Conservation (phyloP, 2,797 vertebrate genomes). For the Labeo calbasu region DNA sequence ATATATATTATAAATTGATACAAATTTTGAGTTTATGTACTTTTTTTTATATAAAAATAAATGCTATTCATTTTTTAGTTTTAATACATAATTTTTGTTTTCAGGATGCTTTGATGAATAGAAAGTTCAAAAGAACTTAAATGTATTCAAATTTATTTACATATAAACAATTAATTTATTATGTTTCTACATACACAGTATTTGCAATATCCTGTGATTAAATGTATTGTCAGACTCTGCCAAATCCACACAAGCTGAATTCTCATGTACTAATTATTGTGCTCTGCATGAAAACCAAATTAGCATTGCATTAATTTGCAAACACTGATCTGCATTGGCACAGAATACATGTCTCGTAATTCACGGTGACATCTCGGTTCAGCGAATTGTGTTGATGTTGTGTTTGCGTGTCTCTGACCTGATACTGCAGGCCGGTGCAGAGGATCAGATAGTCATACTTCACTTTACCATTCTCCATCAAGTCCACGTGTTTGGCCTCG, state of each 20-base stretch:
- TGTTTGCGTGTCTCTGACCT: conserved; percentile 75
- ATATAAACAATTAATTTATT: background rate
- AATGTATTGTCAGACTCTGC: background rate
- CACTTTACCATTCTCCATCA: conserved; percentile 76
- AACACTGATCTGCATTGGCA: background rate
- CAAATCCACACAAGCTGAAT: background rate
- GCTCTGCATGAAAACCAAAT: background rate
- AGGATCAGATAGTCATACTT: conserved; percentile 90
- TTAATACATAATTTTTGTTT: background rate
- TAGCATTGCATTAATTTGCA: conserved; percentile 9
- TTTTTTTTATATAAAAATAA: no score
- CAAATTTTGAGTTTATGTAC: no score
- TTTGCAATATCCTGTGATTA: background rate
- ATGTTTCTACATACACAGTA: background rate
- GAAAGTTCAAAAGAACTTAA: background rate
- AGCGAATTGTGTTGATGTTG: background rate
- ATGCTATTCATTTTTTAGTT: no score
- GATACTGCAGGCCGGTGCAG: conserved; percentile 89
- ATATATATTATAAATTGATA: no score
- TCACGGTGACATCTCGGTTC: background rate
- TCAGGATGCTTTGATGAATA: background rate
- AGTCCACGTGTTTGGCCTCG: conserved; percentile 78
- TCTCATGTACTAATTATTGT: conserved; percentile 4
- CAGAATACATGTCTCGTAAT: conserved; percentile 5
- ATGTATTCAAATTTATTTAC: background rate